These are phyloP conservation scores for Diarsia rubi DNA, from an alignment of 2,888 invertebrate genomes.

Conservation along the genomic window DNA sequence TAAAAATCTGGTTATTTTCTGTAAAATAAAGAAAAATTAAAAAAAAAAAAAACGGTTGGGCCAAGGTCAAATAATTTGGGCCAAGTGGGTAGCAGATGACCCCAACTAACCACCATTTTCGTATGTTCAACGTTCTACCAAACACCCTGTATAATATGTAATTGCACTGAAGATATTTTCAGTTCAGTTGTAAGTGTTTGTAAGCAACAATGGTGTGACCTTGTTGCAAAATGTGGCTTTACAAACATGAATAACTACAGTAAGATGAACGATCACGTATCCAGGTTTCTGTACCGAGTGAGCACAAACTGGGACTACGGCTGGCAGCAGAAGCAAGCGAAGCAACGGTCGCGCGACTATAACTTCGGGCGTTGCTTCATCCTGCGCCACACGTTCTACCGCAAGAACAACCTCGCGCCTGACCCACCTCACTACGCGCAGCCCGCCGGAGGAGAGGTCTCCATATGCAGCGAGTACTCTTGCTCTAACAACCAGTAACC, in stretches of 20 bases:
- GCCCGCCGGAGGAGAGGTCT: constrained; percentile 83
- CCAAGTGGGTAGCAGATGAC: no score
- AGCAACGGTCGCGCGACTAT: constrained; percentile 77
- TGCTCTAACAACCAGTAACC: constrained; percentile 73
- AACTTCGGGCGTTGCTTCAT: constrained; percentile 89
- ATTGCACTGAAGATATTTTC: not conserved
- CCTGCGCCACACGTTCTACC: constrained; percentile 90
- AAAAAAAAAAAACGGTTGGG: no score
- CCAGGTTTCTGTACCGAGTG: constrained; percentile 89
- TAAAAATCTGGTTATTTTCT: no score
- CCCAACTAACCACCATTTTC: no score
- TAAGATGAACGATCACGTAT: not conserved
- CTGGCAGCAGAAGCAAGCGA: constrained; percentile 89
- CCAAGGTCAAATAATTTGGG: no score
- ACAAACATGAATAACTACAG: not conserved
- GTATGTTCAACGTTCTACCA: no score
- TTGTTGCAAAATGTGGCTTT: not conserved
- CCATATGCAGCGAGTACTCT: constrained; percentile 85
- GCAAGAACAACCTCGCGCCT: constrained; percentile 88
- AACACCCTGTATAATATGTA: no score
- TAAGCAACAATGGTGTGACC: not conserved
- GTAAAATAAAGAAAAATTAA: no score
- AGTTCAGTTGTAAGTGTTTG: not conserved
- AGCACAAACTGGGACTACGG: constrained; percentile 90
- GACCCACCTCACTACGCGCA: constrained; percentile 90